phyloP scores from a whole-genome alignment of 2,113 vertebrate species.

The Sinocyclocheilus maitianheensis region DNA sequence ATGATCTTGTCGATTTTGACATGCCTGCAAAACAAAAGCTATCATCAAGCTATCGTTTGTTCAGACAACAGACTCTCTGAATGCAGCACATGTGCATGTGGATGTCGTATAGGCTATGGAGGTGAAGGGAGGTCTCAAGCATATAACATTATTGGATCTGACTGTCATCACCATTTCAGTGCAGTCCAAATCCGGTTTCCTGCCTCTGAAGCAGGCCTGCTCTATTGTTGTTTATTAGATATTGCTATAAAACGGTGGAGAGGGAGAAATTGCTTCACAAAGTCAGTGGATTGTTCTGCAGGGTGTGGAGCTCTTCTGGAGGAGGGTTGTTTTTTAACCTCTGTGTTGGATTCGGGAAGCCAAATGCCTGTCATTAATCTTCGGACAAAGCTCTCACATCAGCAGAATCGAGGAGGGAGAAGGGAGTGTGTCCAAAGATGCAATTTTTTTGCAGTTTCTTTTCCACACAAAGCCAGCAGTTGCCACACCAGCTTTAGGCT shows the following conservation, averaged over 20 bases:
- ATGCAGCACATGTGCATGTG: neutral
- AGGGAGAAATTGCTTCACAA: conserved; percentile 56
- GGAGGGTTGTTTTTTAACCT: conserved; percentile 68
- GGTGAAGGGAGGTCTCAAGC: conserved; percentile 35
- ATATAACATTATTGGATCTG: conserved; percentile 43
- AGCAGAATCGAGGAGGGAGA: conserved; percentile 66
- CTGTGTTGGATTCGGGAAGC: conserved; percentile 64
- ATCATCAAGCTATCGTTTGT: neutral
- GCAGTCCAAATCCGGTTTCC: conserved; percentile 50
- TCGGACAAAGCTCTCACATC: conserved; percentile 66
- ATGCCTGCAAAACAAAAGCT: neutral
- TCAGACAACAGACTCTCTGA: neutral
- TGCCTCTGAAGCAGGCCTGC: conserved; percentile 41
- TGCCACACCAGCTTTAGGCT: conserved; percentile 14
- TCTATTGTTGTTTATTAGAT: conserved; percentile 59
- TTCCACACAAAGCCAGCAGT: conserved; percentile 25
- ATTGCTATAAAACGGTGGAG: conserved; percentile 55
- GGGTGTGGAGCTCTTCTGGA: conserved; percentile 65
- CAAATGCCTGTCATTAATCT: conserved; percentile 74
- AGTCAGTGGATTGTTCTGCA: conserved; percentile 48
- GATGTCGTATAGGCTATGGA: conserved; percentile 20
- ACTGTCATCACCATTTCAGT: conserved; percentile 49
- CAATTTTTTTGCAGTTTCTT: conserved; percentile 19
- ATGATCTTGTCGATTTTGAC: neutral
- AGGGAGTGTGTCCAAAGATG: conserved; percentile 61